Base-by-base conservation (phyloP, 2,113 vertebrate species). In the Cephalopholis sonnerati region DNA sequence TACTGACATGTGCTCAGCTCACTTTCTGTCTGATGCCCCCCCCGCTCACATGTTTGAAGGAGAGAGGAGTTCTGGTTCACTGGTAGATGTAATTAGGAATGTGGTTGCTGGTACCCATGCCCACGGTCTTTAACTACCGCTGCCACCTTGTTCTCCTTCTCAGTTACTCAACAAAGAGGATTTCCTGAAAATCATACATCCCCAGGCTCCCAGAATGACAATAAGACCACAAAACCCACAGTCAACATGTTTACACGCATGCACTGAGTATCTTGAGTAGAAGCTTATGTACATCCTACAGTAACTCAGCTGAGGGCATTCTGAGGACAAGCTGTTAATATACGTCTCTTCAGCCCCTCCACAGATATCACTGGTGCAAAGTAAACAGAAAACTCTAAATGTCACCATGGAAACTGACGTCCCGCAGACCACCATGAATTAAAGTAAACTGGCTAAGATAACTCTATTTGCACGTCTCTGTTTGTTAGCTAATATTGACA, bases 21-120 rank as follows among this genome's bases (percentile, higher is more conserved):
- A 69, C 71, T 79, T 68, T 79, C 70, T 58, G 75, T 88, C 89
- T 92, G 84, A 90, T 83, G 85, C 79, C 72, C 81, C 80, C 48
- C 22, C 68, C 81, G 77, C 58, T 36, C 32, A 36, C 55, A 25
- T 81, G 81, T 89, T 89, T 87, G 82, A 93, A 91, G 85, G 46
- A 76, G 71, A 91, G 89, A 87, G 78, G 67, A 82, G 86, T 91
- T 91, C 81, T 82, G 91, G 86, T 93, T 91, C 90, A 90, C 77
- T 86, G 80, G 84, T 83, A 68, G 77, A 82, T 48, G 53, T 82
- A 93, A 94, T 93, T 91, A 90, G 69, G 85, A 88, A 81, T 91
- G 88, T 59, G 88, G 89, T 91, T 66, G 62, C 72, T 85, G 27
- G 82, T 82, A 74, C 57, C 54, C 22, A 25, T 27, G 36, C 8